phyloP scores from a whole-genome alignment of 2,888 invertebrate genomes.

The Aproaerema taeniolella region DNA sequence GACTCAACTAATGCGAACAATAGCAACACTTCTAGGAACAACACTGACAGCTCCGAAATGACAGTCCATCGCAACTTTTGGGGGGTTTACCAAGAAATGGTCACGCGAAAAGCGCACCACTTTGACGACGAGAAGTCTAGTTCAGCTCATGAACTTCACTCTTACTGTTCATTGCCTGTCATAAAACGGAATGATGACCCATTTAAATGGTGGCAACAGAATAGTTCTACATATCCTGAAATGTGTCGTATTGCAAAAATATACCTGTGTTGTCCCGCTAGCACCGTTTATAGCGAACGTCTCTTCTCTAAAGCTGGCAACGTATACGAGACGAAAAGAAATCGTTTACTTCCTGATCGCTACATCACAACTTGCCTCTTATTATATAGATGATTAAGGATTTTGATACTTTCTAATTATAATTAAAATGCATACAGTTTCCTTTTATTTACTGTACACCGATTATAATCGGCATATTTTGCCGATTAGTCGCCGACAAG shows the following conservation, averaged over 20 bases:
- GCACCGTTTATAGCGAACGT: constrained; percentile 20
- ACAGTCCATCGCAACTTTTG: constrained; percentile 6
- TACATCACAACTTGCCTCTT: constrained; percentile 6
- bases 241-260: constrained; percentile 19
- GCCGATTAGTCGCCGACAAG: no score
- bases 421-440: no score
- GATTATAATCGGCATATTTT: no score
- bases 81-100: constrained; percentile 6
- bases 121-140: constrained; percentile 1
- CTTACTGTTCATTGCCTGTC: constrained; percentile 3
- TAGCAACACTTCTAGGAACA: neutral
- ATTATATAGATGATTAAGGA: no score
- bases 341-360: constrained; percentile 12
- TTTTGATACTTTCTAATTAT: no score
- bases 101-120: constrained; percentile 1
- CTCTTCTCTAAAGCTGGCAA: constrained; percentile 21
- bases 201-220: constrained; percentile 25
- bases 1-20: neutral
- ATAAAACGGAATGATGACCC: constrained; percentile 9
- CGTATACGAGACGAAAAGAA: constrained; percentile 12
- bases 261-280: constrained; percentile 24
- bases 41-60: neutral
- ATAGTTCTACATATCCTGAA: constrained; percentile 24
- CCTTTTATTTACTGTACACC: no score
- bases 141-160: constrained; percentile 6